A percentile compares a stretch with the other conserved stretches of the same genome.
phyloP scores from a whole-genome alignment of 2,113 vertebrate species.

The Gymnarchus niloticus region DNA sequence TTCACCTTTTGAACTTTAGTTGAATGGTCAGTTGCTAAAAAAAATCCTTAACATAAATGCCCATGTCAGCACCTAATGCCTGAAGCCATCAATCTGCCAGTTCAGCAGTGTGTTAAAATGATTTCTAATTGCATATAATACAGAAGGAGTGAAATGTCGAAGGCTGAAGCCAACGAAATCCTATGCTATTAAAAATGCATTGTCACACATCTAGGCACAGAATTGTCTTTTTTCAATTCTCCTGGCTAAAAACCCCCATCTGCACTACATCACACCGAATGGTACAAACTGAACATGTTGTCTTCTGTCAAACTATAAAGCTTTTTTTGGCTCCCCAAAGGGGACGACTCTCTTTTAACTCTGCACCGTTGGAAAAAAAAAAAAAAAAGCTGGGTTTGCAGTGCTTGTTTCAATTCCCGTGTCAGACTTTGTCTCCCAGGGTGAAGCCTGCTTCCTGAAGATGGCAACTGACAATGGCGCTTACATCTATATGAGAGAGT shows the following conservation, averaged over 20 bases:
- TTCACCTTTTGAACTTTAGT: not conserved
- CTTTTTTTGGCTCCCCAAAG: conserved; percentile 1
- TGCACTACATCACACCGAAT: conserved; percentile 9
- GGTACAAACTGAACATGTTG: conserved; percentile 10
- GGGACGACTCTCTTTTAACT: conserved; percentile 7
- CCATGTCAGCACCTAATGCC: not conserved
- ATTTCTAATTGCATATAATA: conserved; percentile 4
- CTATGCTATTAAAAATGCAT: conserved; percentile 13
- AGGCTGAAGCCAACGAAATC: not conserved
- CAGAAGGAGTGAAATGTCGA: not conserved
- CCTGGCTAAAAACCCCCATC: conserved; percentile 8
- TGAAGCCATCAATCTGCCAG: not conserved
- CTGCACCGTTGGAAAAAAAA: not conserved
- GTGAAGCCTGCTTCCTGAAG: conserved; percentile 42
- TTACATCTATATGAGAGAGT: not conserved
- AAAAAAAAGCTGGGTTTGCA: conserved; percentile 8
- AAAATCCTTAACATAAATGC: not conserved
- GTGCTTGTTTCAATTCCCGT: conserved; percentile 33
- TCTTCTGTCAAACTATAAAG: conserved; percentile 19
- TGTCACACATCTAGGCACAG: not conserved
- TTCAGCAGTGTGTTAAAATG: not conserved
- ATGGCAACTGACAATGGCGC: conserved; percentile 40
- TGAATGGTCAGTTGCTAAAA: not conserved
- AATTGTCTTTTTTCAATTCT: not conserved
- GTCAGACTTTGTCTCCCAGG: conserved; percentile 46